Evolutionary conservation across 2,888 invertebrate species (phyloP).

Genomic region (Quadroppia sp.): DNA sequence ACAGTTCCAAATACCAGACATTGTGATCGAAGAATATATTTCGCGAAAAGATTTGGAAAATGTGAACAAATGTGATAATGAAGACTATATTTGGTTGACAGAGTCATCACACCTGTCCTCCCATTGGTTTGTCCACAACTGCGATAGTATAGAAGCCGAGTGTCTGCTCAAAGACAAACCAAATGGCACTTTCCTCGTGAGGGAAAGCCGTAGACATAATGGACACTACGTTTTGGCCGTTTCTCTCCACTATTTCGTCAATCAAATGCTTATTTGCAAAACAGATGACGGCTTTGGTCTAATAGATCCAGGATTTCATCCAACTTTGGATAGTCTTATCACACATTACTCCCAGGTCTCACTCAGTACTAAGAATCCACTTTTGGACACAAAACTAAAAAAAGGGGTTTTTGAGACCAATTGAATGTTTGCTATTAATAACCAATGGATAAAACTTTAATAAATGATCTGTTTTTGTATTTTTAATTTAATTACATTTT

Average conservation of each 20-base stretch:
- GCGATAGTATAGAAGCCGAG: background rate
- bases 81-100: conserved; percentile 1
- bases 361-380: background rate
- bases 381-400: conserved; percentile 1
- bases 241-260: conserved; percentile 4
- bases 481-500: too few species aligned
- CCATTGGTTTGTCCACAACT: background rate
- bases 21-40: conserved; percentile 20
- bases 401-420: background rate
- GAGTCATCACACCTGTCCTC: too few species aligned
- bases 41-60: too few species aligned
- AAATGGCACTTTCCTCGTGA: conserved; percentile 2
- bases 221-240: conserved; percentile 20
- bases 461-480: too few species aligned
- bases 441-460: too few species aligned
- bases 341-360: background rate
- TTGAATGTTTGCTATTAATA: too few species aligned
- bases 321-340: background rate
- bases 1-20: conserved; percentile 19
- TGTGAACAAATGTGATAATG: background rate
- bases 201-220: background rate
- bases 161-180: conserved; percentile 14
- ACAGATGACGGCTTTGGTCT: conserved; percentile 5
- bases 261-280: conserved; percentile 1
- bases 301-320: background rate